Evolutionary conservation across 2,797 vertebrate species (phyloP).

Genomic region (Buphagus erythrorhynchus): DNA sequence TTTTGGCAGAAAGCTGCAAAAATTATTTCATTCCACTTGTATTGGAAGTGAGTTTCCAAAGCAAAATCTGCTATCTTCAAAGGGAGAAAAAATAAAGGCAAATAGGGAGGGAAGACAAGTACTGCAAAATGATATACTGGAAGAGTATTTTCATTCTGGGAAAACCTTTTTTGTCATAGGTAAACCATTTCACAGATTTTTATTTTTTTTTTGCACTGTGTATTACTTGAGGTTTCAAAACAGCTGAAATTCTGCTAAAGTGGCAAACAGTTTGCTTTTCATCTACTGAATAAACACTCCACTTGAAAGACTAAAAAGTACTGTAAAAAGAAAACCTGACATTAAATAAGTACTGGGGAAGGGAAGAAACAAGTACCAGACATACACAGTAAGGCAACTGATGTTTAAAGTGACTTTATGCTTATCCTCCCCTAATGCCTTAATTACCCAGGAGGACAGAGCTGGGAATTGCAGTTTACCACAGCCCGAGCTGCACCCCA

Average conservation of each 20-base stretch:
- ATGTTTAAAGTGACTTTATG: not conserved
- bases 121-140: not conserved
- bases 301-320: not conserved
- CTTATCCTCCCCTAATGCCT: not conserved
- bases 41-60: not conserved
- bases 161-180: not conserved
- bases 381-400: not conserved
- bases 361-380: not conserved
- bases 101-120: not conserved
- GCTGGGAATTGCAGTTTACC: not conserved
- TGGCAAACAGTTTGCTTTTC: not conserved
- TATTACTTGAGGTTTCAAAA: not conserved
- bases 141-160: not conserved
- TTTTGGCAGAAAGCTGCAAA: not conserved
- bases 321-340: not conserved
- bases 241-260: constrained; percentile 7
- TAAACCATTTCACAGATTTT: not conserved
- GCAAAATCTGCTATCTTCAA: not conserved
- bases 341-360: not conserved
- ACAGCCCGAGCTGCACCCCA: fast-evolving
- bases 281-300: not conserved
- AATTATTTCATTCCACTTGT: not conserved
- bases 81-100: not conserved
- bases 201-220: not conserved
- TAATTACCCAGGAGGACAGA: not conserved